phyloP scores from a whole-genome alignment of 2,888 invertebrate genomes.

The Cerceris ruficornis region DNA sequence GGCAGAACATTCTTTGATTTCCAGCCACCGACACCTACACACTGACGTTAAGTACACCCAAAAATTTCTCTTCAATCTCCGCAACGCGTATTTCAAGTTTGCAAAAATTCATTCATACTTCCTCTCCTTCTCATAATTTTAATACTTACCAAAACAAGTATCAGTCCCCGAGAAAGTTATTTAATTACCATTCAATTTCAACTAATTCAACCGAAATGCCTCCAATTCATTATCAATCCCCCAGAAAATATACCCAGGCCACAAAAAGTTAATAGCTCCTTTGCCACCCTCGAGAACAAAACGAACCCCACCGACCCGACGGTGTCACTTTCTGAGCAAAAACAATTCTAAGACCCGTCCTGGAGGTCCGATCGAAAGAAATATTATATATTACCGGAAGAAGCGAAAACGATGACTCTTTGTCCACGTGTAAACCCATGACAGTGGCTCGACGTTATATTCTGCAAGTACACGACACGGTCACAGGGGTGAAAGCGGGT shows the following conservation, averaged over 20 bases:
- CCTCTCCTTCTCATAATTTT: too few relatives aligned
- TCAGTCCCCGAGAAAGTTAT: too few relatives aligned
- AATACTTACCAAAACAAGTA: too few relatives aligned
- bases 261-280: too few relatives aligned
- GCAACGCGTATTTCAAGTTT: too few relatives aligned
- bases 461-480: not conserved
- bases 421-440: slow-evolving; percentile 13
- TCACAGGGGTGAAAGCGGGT: slow-evolving; percentile 36
- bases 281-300: too few relatives aligned
- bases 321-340: not conserved
- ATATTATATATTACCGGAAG: slow-evolving; percentile 52
- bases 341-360: slow-evolving; percentile 13
- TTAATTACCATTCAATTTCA: too few relatives aligned
- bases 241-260: too few relatives aligned
- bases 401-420: slow-evolving; percentile 35
- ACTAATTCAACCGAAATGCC: too few relatives aligned
- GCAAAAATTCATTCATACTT: too few relatives aligned
- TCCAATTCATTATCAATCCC: too few relatives aligned
- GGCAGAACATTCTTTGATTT: slow-evolving; percentile 11
- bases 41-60: not conserved
- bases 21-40: not conserved
- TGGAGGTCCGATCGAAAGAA: slow-evolving; percentile 39
- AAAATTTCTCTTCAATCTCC: not conserved
- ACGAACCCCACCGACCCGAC: too few relatives aligned
- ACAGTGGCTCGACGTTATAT: slow-evolving; percentile 24